Evolutionary conservation across 2,888 invertebrate genomes (phyloP), one percentile per base, ranked within the genome.

Genomic region (Cepaea hortensis): DNA sequence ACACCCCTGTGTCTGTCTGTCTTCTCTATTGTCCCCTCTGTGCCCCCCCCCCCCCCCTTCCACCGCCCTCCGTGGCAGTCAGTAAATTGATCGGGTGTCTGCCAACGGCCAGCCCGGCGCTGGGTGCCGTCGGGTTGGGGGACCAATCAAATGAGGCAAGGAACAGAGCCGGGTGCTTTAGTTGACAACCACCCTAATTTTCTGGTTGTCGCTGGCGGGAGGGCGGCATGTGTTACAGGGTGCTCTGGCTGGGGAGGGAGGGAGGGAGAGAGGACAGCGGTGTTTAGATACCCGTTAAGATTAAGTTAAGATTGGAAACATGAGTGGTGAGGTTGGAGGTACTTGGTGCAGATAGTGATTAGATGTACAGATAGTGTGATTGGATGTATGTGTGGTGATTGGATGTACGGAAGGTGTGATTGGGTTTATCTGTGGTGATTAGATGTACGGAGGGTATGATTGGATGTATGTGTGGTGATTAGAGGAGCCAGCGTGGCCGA

Each of bases 31-130:
- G 18, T 68, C n/a, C 68, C 48, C n/a, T 6, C 61, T 20, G n/a
- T 20, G n/a, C 13, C 20, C 79, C 48, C 23, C 48, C 55, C 48
- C 18, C 6, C 76, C 5, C 46, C 50, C 76, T 76, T 18, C 7
- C 76, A 7, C 18, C 70, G 5, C 20, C 70, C 6, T 6, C 46
- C n/a, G 6, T 76, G 76, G 76, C 18, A n/a, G 15, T 70, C 77
- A 5, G 68, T 81, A 70, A 81, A 81, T 68, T 81, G 81, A 55
- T 81, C 70, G 50, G 68, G n/a, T 18, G 79, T 79, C 79, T 79
- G 61, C 35, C 62, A 62, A 23, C 35, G 62, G 62, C 61, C 35
- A 61, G 35, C 23, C 79, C 18, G 62, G 62, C 23, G 62, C 15
- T 3, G 46, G n/a, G 50, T n/a, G 48, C 5, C 11, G 50, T n/a